These are phyloP conservation scores for Hydractinia echinata DNA, from an alignment of 30 jellyfish, hydroid and myxozoan species.

Conservation along the genomic window DNA sequence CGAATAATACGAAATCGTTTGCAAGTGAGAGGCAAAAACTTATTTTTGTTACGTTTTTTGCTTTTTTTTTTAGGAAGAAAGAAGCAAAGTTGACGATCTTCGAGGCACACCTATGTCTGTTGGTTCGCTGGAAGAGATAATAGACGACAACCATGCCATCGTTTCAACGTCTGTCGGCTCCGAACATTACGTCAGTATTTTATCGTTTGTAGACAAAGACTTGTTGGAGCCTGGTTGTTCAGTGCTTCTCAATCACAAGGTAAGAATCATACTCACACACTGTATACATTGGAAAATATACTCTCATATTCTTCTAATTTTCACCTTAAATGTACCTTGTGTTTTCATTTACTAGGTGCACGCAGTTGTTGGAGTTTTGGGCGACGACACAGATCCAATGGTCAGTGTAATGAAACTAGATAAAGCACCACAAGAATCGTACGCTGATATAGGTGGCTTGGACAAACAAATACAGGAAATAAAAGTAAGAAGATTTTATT, in stretches of 20 bases:
- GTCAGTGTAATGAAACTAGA: slow-evolving; percentile 97
- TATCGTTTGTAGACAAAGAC: slow-evolving; percentile 96
- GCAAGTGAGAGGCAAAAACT: background rate
- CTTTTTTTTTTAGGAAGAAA: slow-evolving; percentile 65
- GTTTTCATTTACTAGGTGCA: slow-evolving; percentile 53
- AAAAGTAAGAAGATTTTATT: slow-evolving; percentile 33
- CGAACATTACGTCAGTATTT: slow-evolving; percentile 93
- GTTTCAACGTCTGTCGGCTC: slow-evolving; percentile 99
- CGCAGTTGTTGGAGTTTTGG: slow-evolving; percentile 97
- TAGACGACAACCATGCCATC: slow-evolving; percentile 97
- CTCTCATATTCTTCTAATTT: background rate
- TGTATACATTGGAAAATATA: too few relatives aligned
- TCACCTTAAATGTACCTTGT: background rate
- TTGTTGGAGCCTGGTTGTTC: slow-evolving; percentile 94
- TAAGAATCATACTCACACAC: background rate
- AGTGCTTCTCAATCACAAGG: slow-evolving; percentile 92
- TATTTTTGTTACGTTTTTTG: background rate
- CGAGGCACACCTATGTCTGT: slow-evolving; percentile 99
- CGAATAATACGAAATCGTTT: too few relatives aligned
- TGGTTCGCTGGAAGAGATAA: slow-evolving; percentile 96
- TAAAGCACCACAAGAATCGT: slow-evolving; percentile 98
- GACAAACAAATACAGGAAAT: slow-evolving; percentile 97
- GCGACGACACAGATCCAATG: slow-evolving; percentile 99
- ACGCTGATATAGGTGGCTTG: slow-evolving; percentile 98
- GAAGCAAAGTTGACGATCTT: slow-evolving; percentile 93